Conservation (phyloP, 2,113 vertebrate genomes). For the Takifugu bimaculatus region DNA sequence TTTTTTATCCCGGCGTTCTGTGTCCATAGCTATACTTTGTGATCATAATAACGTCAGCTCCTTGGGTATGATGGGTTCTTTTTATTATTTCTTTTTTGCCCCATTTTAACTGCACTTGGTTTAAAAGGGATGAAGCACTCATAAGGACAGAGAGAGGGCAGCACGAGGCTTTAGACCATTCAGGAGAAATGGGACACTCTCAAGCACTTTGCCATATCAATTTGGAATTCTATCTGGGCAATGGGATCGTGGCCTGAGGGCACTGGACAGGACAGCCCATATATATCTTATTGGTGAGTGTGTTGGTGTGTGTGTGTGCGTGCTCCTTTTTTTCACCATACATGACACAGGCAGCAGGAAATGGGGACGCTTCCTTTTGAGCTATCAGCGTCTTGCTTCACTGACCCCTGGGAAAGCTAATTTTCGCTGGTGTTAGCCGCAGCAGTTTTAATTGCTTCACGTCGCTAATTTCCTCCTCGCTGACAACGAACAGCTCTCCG, state of each 20-base stretch:
- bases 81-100: conserved; percentile 16
- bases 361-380: conserved; percentile 33
- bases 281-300: conserved; percentile 44
- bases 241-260: conserved; percentile 57
- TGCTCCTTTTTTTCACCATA: conserved; percentile 19
- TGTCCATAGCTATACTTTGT: conserved; percentile 35
- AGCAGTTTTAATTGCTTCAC: conserved; percentile 53
- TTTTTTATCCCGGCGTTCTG: neutral
- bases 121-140: conserved; percentile 46
- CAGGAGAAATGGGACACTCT: conserved; percentile 66
- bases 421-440: conserved; percentile 41
- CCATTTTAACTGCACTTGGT: conserved; percentile 49
- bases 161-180: conserved; percentile 58
- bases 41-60: conserved; percentile 62
- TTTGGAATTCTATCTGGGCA: conserved; percentile 70
- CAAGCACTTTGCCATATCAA: conserved; percentile 70
- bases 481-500: conserved; percentile 30
- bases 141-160: conserved; percentile 48
- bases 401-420: conserved; percentile 55
- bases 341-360: conserved; percentile 9
- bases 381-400: conserved; percentile 46
- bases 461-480: conserved; percentile 52
- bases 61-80: conserved; percentile 52
- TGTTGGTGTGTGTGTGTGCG: conserved; percentile 8
- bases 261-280: conserved; percentile 48